Conservation (phyloP, 2,113 vertebrate genomes). For the Pteronura brasiliensis region DNA sequence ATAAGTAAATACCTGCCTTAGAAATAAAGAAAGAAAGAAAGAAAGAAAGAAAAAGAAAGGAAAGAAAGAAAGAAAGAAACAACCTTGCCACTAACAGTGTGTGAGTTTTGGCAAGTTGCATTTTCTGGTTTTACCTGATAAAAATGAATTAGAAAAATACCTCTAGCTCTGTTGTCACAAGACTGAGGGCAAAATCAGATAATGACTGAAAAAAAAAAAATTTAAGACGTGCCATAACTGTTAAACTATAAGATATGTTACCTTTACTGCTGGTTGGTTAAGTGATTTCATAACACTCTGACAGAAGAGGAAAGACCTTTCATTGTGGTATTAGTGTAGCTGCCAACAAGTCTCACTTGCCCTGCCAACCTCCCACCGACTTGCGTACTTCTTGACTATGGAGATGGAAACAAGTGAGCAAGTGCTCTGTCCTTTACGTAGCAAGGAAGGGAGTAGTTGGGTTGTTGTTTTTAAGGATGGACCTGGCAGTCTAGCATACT, state of each 20-base stretch:
- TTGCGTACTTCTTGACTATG: background rate
- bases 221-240: background rate
- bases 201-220: background rate
- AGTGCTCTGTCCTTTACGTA: background rate
- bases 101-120: background rate
- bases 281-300: background rate
- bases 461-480: background rate
- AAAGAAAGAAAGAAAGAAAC: background rate
- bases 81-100: background rate
- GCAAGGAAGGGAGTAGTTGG: background rate
- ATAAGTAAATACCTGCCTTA: too few species aligned
- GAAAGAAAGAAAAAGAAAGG: background rate
- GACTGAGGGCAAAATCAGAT: background rate
- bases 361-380: background rate
- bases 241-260: background rate
- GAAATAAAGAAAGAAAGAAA: too few species aligned
- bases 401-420: background rate
- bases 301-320: background rate
- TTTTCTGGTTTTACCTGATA: background rate
- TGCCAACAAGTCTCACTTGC: background rate
- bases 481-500: background rate
- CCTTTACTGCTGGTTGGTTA: background rate
- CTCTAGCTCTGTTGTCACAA: background rate
- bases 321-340: background rate
- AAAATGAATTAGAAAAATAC: background rate